Conservation (phyloP, 2,888 invertebrate genomes). For the Corythucha ciliata region DNA sequence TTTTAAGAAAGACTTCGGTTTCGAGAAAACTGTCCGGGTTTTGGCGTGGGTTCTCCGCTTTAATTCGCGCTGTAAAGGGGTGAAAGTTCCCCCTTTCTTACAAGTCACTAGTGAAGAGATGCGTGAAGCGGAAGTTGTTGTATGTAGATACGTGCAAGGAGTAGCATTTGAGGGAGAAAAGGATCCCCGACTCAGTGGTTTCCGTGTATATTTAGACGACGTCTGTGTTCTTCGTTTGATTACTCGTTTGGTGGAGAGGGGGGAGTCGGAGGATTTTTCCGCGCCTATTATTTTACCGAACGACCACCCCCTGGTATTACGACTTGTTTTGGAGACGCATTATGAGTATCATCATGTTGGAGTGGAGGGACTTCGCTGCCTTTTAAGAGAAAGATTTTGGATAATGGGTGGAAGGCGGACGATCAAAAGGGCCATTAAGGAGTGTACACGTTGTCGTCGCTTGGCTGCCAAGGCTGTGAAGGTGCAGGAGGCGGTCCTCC, state of each 20-base stretch:
- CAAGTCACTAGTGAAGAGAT: conserved; percentile 1
- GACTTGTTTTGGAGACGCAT: conserved; percentile 10
- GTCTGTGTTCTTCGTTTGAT: conserved; percentile 23
- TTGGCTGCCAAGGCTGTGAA: conserved; percentile 31
- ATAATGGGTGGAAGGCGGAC: too few species aligned
- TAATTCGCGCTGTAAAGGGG: too few species aligned
- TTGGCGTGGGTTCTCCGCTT: too few species aligned
- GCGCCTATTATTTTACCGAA: conserved; percentile 14
- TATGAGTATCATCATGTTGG: conserved; percentile 12
- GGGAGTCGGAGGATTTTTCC: conserved; percentile 8
- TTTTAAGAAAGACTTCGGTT: too few species aligned
- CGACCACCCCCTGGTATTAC: conserved; percentile 19
- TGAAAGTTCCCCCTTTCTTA: too few species aligned
- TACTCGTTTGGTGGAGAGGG: conserved; percentile 8
- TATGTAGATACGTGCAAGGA: neutral
- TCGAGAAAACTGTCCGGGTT: too few species aligned
- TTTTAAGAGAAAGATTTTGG: conserved; percentile 22
- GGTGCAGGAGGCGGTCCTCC: conserved; percentile 31
- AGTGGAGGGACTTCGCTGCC: conserved; percentile 9
- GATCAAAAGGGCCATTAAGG: too few species aligned
- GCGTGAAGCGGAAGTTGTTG: neutral
- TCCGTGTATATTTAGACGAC: conserved; percentile 5
- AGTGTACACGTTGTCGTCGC: conserved; percentile 31
- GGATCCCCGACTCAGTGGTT: neutral
- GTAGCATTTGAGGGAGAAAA: neutral